phyloP scores from a whole-genome alignment of 1,140 invertebrate species.

The Drosophila trapezifrons region DNA sequence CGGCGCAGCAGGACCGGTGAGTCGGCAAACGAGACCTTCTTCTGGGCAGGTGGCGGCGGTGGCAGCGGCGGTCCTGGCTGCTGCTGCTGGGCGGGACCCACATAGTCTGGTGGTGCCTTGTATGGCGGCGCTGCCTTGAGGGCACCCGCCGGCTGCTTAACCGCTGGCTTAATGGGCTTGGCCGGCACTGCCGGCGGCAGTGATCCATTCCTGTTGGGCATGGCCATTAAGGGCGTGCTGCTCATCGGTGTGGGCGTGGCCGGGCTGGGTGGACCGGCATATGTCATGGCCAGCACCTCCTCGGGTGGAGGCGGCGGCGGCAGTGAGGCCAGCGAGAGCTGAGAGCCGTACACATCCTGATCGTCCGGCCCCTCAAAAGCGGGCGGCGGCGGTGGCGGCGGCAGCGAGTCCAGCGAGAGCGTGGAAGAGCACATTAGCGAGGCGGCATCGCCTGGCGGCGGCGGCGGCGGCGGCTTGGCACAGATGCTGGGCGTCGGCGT shows the following conservation, averaged over 20 bases:
- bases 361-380: slow-evolving; percentile 86
- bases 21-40: slow-evolving; percentile 83
- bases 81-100: slow-evolving; percentile 49
- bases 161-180: slow-evolving; percentile 78
- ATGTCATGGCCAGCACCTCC: slow-evolving; percentile 64
- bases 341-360: slow-evolving; percentile 88
- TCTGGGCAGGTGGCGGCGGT: slow-evolving; percentile 61
- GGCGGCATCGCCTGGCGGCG: background rate
- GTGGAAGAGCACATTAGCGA: slow-evolving; percentile 89
- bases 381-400: slow-evolving; percentile 90
- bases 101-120: slow-evolving; percentile 83
- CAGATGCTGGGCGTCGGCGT: slow-evolving; percentile 80
- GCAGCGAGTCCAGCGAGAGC: slow-evolving; percentile 90
- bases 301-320: slow-evolving; percentile 89
- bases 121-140: slow-evolving; percentile 80
- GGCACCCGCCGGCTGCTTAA: slow-evolving; percentile 53
- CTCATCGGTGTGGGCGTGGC: slow-evolving; percentile 47
- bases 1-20: slow-evolving; percentile 80
- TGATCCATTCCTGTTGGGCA: slow-evolving; percentile 60
- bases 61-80: slow-evolving; percentile 26
- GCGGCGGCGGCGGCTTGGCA: slow-evolving; percentile 69
- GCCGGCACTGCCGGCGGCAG: slow-evolving; percentile 77
- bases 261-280: slow-evolving; percentile 37
- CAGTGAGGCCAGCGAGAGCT: slow-evolving; percentile 87
- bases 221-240: slow-evolving; percentile 1